phyloP scores from a whole-genome alignment of 1,140 invertebrate species.

The Drosophila cardini region DNA sequence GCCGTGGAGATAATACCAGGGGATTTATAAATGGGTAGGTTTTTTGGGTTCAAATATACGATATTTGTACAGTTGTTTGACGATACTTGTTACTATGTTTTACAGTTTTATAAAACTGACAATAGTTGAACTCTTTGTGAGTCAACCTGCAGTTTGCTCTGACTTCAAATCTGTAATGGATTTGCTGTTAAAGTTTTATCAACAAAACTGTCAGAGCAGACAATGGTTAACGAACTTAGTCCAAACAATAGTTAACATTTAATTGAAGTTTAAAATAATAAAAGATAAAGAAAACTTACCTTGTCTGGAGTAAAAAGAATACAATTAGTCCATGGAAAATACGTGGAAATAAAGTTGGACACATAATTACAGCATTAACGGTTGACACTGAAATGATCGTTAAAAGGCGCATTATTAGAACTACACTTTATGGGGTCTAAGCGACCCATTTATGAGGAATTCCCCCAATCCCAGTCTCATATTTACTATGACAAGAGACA shows the following conservation, averaged over 20 bases:
- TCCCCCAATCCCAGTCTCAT: slow-evolving; percentile 19
- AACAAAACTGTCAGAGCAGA: slow-evolving; percentile 13
- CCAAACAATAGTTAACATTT: slow-evolving; percentile 7
- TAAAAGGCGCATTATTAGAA: slow-evolving; percentile 45
- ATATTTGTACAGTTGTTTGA: slow-evolving; percentile 61
- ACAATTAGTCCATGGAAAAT: slow-evolving; percentile 57
- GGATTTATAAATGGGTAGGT: slow-evolving; percentile 38
- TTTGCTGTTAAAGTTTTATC: slow-evolving; percentile 9
- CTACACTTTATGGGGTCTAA: slow-evolving; percentile 48
- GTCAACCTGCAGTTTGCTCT: slow-evolving; percentile 12
- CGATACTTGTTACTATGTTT: slow-evolving; percentile 17
- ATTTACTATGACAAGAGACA: slow-evolving; percentile 37
- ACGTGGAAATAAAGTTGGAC: slow-evolving; percentile 59
- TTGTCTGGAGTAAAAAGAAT: slow-evolving; percentile 24
- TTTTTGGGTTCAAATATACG: slow-evolving; percentile 29
- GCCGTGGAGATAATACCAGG: slow-evolving; percentile 74
- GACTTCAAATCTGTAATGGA: slow-evolving; percentile 2
- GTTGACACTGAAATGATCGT: slow-evolving; percentile 56
- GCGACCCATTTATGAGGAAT: slow-evolving; percentile 58
- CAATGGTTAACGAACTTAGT: slow-evolving; percentile 10
- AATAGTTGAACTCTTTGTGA: not conserved
- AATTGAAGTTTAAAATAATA: slow-evolving; percentile 19
- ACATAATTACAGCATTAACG: slow-evolving; percentile 67
- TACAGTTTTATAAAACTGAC: not conserved
- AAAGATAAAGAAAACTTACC: slow-evolving; percentile 6